Base-by-base conservation (phyloP, 2,888 invertebrate genomes). In the Dynastes hyllus region DNA sequence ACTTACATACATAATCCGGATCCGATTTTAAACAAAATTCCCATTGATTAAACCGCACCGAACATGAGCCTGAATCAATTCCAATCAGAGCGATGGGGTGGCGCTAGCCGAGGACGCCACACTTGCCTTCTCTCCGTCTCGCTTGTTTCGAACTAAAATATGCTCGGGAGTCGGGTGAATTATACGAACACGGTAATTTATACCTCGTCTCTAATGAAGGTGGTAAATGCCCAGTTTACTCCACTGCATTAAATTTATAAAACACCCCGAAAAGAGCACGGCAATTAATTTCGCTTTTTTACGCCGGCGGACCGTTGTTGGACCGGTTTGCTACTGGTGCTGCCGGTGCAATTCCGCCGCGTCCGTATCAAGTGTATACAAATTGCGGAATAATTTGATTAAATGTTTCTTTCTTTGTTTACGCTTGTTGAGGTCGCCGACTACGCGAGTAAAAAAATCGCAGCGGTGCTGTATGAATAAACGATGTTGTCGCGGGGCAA, bases 171-270 rank as follows among this genome's bases (percentile, higher is more conserved):
- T 85, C 80, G 83, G 83, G 87, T 87, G 87, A 87, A 86, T 87
- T 87, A 87, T 86, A 85, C 84, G 82, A 84, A 84, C 86, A 84
- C 84, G 86, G 87, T 87, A 87, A 88, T 88, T 88, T 88, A 87
- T 87, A 86, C 84, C 83, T 82, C 85, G 83, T 84, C 84, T 86
- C 86, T 87, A 87, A 87, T 87, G 87, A 87, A 87, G 87, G 86
- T 86, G 87, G 87, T 87, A 87, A 87, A 87, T 86, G 87, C 86
- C 85, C 83, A 83, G 85, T 83, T 83, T 84, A 83, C 85, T 85
- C 85, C 85, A 84, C 86, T 84, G 85, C 84, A 85, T 86, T 85
- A 86, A 86, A 86, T 86, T 85, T 85, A 82, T 81, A 82, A 81
- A 80, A 83, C 83, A 85, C 73, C 73, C 83, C 83, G 82, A 82